These are phyloP conservation scores for Sparus aurata DNA, from an alignment of 2,797 vertebrate genomes.

Conservation along the genomic window DNA sequence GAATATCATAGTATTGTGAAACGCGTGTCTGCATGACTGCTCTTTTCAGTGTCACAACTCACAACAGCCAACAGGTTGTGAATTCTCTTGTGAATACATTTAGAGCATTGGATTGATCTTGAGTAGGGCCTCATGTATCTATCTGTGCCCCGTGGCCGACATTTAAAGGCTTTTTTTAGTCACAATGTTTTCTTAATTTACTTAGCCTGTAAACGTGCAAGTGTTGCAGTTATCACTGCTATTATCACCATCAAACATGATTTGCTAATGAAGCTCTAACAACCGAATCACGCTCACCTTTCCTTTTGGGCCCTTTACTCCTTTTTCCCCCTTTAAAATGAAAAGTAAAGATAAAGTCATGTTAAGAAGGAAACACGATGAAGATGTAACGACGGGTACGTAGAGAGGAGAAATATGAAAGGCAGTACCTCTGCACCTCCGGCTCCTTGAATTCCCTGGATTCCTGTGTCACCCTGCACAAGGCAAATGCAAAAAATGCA, in stretches of 20 bases:
- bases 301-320: slow-evolving; percentile 83
- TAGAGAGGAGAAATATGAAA: slow-evolving; percentile 24
- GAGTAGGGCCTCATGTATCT: not conserved
- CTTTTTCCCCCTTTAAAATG: slow-evolving; percentile 75
- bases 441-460: slow-evolving; percentile 80
- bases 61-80: not conserved
- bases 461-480: slow-evolving; percentile 82
- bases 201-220: not conserved
- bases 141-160: too few species aligned
- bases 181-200: not conserved
- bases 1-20: slow-evolving; percentile 17
- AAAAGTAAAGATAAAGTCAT: slow-evolving; percentile 9
- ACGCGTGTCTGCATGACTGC: slow-evolving; percentile 8
- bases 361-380: slow-evolving; percentile 9
- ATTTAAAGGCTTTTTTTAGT: not conserved
- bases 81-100: not conserved
- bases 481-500: slow-evolving; percentile 28
- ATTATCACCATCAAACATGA: not conserved
- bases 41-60: not conserved
- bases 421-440: slow-evolving; percentile 81
- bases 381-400: not conserved
- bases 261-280: not conserved
- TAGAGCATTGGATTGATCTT: not conserved
- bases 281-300: slow-evolving; percentile 72
- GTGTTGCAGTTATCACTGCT: not conserved